A percentile compares a stretch with the other conserved stretches of the same genome.
These are phyloP conservation scores for Triplophysa dalaica DNA, from an alignment of 2,113 vertebrate genomes.

Conservation along the genomic window DNA sequence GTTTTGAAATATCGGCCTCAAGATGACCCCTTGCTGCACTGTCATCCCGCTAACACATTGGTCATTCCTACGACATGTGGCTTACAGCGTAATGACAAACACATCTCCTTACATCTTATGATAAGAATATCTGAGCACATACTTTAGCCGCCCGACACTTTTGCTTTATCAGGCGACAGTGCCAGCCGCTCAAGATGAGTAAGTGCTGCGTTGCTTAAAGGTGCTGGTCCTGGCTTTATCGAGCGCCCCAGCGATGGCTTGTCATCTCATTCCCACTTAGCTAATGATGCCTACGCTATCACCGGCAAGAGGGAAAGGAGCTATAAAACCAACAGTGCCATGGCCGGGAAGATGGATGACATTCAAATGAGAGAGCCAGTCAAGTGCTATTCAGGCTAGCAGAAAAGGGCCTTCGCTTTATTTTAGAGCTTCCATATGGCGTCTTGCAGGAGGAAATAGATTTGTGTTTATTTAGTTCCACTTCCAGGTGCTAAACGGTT, in stretches of 20 bases:
- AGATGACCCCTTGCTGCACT: neutral
- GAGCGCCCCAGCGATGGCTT: constrained; percentile 59
- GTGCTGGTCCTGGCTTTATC: constrained; percentile 58
- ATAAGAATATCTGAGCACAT: constrained; percentile 37
- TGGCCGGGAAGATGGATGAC: constrained; percentile 58
- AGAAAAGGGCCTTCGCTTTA: constrained; percentile 32
- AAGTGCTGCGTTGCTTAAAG: constrained; percentile 58
- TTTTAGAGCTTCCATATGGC: constrained; percentile 33
- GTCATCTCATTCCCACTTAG: constrained; percentile 74
- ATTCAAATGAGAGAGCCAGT: constrained; percentile 54
- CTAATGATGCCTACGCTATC: constrained; percentile 69
- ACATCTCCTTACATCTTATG: constrained; percentile 1
- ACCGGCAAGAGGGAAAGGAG: constrained; percentile 58
- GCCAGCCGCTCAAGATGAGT: constrained; percentile 62
- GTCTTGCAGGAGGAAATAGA: constrained; percentile 35
- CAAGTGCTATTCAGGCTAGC: constrained; percentile 35
- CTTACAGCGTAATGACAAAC: constrained; percentile 19
- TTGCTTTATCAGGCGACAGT: constrained; percentile 31
- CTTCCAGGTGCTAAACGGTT: constrained; percentile 42
- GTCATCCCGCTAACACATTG: neutral
- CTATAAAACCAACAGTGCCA: constrained; percentile 55
- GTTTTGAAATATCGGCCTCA: neutral
- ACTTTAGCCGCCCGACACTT: constrained; percentile 58
- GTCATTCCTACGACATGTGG: constrained; percentile 2
- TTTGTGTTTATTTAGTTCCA: constrained; percentile 48